A percentile compares a stretch with the other conserved stretches of the same genome.
Conservation (phyloP, 2,113 vertebrate species). For the Chauna torquata region DNA sequence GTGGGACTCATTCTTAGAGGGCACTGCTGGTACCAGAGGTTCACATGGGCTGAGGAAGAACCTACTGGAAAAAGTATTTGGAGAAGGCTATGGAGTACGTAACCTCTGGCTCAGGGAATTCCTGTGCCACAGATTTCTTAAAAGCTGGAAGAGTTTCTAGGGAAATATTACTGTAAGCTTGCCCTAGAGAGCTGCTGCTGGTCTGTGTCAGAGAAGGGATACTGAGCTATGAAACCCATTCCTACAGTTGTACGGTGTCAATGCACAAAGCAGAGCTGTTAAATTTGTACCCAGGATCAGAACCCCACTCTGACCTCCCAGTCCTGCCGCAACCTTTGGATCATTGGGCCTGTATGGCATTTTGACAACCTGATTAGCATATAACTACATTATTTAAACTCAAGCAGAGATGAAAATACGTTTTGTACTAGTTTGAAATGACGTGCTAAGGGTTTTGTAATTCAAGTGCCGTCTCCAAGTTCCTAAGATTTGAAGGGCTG, state of each 20-base stretch:
- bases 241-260: accelerated
- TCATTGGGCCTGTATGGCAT: not conserved
- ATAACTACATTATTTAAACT: not conserved
- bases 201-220: accelerated
- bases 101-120: not conserved
- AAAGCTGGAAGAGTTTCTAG: not conserved
- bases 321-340: not conserved
- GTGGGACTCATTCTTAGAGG: not conserved
- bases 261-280: not conserved
- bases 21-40: not conserved
- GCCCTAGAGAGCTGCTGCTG: not conserved
- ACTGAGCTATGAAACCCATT: accelerated
- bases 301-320: not conserved
- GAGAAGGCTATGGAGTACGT: not conserved
- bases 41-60: not conserved
- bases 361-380: constrained; percentile 13
- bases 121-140: not conserved
- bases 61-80: not conserved
- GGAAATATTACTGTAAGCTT: not conserved
- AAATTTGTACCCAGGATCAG: not conserved
- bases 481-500: not conserved
- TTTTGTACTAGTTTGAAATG: not conserved
- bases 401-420: not conserved
- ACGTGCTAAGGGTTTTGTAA: not conserved
- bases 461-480: constrained; percentile 4